Conservation (phyloP, 2,888 invertebrate genomes). For the Chrysina gloriosa region DNA sequence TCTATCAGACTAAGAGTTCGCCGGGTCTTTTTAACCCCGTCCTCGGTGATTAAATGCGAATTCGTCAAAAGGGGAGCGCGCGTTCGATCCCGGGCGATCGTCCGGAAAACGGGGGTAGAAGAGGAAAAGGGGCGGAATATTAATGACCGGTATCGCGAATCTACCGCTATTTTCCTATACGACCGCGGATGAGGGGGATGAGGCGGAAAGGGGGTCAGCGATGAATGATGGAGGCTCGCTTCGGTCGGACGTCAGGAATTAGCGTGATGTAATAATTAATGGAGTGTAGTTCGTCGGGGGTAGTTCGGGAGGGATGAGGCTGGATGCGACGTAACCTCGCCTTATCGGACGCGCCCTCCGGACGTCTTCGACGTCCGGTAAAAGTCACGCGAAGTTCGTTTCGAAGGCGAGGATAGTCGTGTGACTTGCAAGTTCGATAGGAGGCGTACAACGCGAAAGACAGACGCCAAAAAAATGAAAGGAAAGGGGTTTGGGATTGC, state of each 20-base stretch:
- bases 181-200: conserved; percentile 7
- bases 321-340: conserved; percentile 51
- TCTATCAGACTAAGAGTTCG: background rate
- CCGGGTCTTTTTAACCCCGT: conserved; percentile 11
- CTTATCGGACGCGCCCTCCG: too few species aligned
- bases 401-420: conserved; percentile 38
- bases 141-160: conserved; percentile 45
- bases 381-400: conserved; percentile 15
- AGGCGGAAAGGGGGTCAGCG: too few species aligned
- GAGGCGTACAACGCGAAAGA: too few species aligned
- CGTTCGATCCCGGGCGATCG: too few species aligned
- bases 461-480: too few species aligned
- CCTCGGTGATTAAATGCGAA: conserved; percentile 19
- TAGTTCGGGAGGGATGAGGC: too few species aligned
- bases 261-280: conserved; percentile 56
- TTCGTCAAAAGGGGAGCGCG: too few species aligned
- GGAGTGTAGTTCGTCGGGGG: conserved; percentile 55
- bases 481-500: too few species aligned
- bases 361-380: too few species aligned
- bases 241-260: conserved; percentile 49
- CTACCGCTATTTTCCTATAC: background rate
- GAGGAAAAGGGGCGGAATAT: conserved; percentile 44
- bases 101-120: background rate
- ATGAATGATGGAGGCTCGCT: conserved; percentile 53
- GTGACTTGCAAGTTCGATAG: too few species aligned